Evolutionary conservation across 2,888 invertebrate species (phyloP).

Genomic region (Cephus rjabovi): DNA sequence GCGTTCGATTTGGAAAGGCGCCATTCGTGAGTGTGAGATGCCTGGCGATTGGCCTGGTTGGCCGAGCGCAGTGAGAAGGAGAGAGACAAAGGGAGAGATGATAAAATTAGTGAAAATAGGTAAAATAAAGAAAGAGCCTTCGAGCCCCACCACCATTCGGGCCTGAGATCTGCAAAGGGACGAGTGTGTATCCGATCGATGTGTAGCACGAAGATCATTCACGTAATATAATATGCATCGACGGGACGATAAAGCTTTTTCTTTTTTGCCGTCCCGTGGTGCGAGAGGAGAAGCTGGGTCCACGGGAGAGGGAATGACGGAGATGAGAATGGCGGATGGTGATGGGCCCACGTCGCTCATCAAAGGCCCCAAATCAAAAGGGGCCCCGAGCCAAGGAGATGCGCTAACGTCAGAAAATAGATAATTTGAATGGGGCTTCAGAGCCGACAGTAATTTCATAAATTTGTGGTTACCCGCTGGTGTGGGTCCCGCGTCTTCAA

Average conservation of each 20-base stretch:
- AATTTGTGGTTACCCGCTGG: conserved; percentile 27
- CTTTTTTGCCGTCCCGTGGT: neutral
- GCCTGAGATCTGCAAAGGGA: neutral
- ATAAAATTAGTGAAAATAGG: neutral
- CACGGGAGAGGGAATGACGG: neutral
- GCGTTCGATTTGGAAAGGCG: conserved; percentile 33
- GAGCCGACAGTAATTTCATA: conserved; percentile 40
- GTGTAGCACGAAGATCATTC: conserved; percentile 22
- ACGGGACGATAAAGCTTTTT: conserved; percentile 1
- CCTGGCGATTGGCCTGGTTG: neutral
- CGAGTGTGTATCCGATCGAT: conserved; percentile 14
- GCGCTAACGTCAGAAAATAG: conserved; percentile 28
- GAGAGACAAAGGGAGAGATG: neutral
- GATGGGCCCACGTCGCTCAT: neutral
- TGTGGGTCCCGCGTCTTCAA: neutral
- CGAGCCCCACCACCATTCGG: neutral
- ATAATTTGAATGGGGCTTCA: conserved; percentile 36
- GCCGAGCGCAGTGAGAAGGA: neutral
- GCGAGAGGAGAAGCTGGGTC: neutral
- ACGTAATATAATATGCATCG: conserved; percentile 42
- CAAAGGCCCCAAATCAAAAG: conserved; percentile 11
- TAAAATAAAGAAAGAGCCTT: neutral
- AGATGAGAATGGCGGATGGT: neutral
- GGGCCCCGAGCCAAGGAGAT: conserved; percentile 26
- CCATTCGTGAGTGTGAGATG: neutral